Evolutionary conservation across 2,797 vertebrate species (phyloP), one percentile per base, ranked within the genome.

Genomic region (Xerus rutilus): DNA sequence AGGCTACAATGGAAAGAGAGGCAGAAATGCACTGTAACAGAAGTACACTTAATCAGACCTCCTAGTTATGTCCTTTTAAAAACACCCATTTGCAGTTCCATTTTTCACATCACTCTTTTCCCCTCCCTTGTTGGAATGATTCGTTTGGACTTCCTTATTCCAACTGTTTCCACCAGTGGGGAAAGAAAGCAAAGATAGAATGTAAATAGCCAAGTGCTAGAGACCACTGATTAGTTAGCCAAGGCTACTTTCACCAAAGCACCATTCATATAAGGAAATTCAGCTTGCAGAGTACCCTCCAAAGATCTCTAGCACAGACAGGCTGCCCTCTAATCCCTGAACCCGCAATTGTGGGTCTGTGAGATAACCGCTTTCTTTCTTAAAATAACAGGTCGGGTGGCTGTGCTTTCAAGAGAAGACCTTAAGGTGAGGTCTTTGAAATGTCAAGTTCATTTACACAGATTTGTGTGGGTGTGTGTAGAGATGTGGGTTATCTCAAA

Each of bases 401-500:
- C 89, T 73, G 30, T 82, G 89, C 95, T 94, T 84, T 81, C 62
- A 95, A 95, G 89, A 93, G 35, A 76, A 96, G 94, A 92, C 87
- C 92, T 93, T 74, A 93, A 96, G 93, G 79, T 95, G 67, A 43
- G 70, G 78, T 89, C 49, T 90, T 94, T 92, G 89, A 5, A 97
- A 96, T 85, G 96, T 97, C 95, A 97, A 94, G 88, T 94, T 97
- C 70, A 84, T 97, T 95, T 92, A 94, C 91, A 92, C 96, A 94
- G 96, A 96, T 94, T 83, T 96, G 69, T 93, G 15, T 97, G 91
- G 94, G 93, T 47, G 54, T 93, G 57, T 89, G 93, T 13, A 54
- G 77, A 85, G 96, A 96, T 95, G 97, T 97, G 96, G 91, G 97
- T 96, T 97, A 97, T 93, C 89, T 96, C 92, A 95, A 69, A 97